phyloP scores from a whole-genome alignment of 2,797 vertebrate species.

The Tragelaphus eurycerus region DNA sequence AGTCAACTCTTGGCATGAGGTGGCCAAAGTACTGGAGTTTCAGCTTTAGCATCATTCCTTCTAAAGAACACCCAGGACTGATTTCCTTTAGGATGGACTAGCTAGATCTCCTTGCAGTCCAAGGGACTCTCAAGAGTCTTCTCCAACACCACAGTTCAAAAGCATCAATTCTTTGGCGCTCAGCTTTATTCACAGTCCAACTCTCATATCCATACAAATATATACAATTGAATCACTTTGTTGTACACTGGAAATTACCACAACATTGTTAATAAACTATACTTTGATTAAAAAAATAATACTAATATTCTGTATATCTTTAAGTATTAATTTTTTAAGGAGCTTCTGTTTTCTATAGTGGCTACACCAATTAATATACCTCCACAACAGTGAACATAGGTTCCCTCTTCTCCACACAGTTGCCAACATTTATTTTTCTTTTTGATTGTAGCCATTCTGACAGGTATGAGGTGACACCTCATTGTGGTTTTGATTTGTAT shows the following conservation, averaged over 20 bases:
- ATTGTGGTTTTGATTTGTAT: not conserved
- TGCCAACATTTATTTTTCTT: not conserved
- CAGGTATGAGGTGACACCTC: not conserved
- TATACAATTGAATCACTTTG: not conserved
- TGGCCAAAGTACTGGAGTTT: too few species aligned
- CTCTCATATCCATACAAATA: not conserved
- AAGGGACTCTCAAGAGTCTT: too few species aligned
- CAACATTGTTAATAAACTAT: not conserved
- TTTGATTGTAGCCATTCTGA: not conserved
- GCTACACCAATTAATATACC: not conserved
- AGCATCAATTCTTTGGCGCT: too few species aligned
- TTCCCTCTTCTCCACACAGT: not conserved
- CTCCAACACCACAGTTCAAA: too few species aligned
- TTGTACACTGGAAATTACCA: not conserved
- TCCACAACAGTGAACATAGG: not conserved
- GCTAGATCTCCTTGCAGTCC: too few species aligned
- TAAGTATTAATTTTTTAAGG: not conserved
- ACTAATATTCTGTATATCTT: not conserved
- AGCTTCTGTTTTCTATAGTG: not conserved
- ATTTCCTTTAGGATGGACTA: too few species aligned
- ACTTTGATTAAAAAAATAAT: not conserved
- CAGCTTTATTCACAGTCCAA: too few species aligned
- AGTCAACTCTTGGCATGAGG: too few species aligned
- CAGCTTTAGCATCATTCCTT: too few species aligned
- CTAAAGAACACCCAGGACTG: too few species aligned